phyloP scores from a whole-genome alignment of 2,113 vertebrate species.

The Noctilio leporinus region DNA sequence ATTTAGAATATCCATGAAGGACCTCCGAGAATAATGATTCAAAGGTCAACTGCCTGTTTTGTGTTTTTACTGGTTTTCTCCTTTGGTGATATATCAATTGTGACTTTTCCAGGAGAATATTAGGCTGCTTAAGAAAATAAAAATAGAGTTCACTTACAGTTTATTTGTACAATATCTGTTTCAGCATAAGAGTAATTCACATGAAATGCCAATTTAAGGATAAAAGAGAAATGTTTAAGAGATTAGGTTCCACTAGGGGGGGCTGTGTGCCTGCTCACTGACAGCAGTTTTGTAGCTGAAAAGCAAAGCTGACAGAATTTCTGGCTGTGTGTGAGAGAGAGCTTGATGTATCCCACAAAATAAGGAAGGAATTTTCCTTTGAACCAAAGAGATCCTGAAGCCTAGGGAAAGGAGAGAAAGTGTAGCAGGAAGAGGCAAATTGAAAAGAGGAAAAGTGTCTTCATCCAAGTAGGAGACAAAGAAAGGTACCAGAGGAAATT shows the following conservation, averaged over 20 bases:
- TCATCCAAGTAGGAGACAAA: not conserved
- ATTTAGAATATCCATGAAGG: not conserved
- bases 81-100: not conserved
- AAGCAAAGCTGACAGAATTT: not conserved
- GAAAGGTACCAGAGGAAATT: not conserved
- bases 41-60: not conserved
- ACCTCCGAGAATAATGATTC: not conserved
- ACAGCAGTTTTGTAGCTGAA: not conserved
- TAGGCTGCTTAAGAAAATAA: not conserved
- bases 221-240: not conserved
- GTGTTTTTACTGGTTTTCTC: not conserved
- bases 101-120: not conserved
- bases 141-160: not conserved
- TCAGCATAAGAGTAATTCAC: not conserved
- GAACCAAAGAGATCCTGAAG: not conserved
- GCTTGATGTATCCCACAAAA: not conserved
- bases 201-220: not conserved
- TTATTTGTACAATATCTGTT: not conserved
- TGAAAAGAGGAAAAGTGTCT: not conserved
- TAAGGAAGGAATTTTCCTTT: not conserved
- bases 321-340: not conserved
- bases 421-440: not conserved
- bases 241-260: conserved; percentile 62
- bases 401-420: not conserved
- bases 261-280: conserved; percentile 39